Conservation (phyloP, 1,140 invertebrate species). For the Branchinecta lynchi region DNA sequence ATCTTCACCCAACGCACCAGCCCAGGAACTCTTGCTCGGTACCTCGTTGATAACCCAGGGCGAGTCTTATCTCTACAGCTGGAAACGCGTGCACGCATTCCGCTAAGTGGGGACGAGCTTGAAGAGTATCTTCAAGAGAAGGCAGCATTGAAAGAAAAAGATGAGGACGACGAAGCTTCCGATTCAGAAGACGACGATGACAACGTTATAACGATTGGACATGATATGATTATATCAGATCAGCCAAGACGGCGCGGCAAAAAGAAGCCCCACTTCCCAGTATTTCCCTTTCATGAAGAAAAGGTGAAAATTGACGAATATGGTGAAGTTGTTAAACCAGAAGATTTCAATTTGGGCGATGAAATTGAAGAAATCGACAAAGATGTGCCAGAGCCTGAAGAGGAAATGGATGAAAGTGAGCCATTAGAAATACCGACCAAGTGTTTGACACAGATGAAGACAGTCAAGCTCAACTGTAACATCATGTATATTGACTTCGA, state of each 20-base stretch:
- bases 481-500: slow-evolving; percentile 96
- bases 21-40: slow-evolving; percentile 56
- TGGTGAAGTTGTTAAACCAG: slow-evolving; percentile 63
- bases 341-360: slow-evolving; percentile 20
- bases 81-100: slow-evolving; percentile 28
- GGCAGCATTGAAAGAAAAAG: slow-evolving; percentile 26
- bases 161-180: slow-evolving; percentile 41
- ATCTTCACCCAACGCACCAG: slow-evolving; percentile 69
- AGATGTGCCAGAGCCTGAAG: slow-evolving; percentile 43
- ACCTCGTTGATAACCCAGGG: slow-evolving; percentile 68
- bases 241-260: slow-evolving; percentile 44
- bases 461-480: slow-evolving; percentile 62
- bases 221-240: slow-evolving; percentile 65
- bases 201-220: slow-evolving; percentile 43
- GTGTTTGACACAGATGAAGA: slow-evolving; percentile 58
- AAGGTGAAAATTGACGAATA: slow-evolving; percentile 86
- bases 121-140: slow-evolving; percentile 60
- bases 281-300: slow-evolving; percentile 91
- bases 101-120: slow-evolving; percentile 76
- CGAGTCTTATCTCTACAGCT: slow-evolving; percentile 23
- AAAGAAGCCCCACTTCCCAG: slow-evolving; percentile 60
- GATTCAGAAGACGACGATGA: slow-evolving; percentile 73
- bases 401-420: slow-evolving; percentile 59
- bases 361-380: slow-evolving; percentile 18
- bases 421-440: slow-evolving; percentile 67